Conservation (phyloP, 2,888 invertebrate species). For the Noctuana brunneofusca region DNA sequence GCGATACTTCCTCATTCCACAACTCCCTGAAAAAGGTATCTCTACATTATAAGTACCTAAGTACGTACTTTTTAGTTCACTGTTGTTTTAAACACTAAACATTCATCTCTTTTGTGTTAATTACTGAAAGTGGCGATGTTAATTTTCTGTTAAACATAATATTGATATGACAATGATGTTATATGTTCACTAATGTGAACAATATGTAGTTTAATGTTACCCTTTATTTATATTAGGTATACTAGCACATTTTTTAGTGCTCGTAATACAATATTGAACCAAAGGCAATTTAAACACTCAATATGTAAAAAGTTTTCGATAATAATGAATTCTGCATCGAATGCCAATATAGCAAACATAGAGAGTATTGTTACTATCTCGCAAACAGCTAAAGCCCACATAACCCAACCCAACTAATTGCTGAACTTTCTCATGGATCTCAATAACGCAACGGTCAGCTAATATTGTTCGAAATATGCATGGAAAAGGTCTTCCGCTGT, state of each 20-base stretch:
- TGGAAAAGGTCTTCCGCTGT: slow-evolving; percentile 65
- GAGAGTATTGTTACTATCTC: slow-evolving; percentile 4
- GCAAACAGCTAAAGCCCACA: slow-evolving; percentile 40
- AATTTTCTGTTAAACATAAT: too few species aligned
- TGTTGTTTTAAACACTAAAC: slow-evolving; percentile 29
- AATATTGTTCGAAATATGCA: slow-evolving; percentile 76
- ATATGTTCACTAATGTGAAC: too few species aligned
- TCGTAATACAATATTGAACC: not conserved
- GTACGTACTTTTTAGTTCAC: slow-evolving; percentile 22
- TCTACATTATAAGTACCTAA: not conserved
- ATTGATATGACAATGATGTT: too few species aligned
- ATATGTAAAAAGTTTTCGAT: slow-evolving; percentile 2
- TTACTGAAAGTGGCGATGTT: too few species aligned
- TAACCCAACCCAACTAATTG: slow-evolving; percentile 59
- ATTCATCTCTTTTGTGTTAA: slow-evolving; percentile 20
- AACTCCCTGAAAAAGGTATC: slow-evolving; percentile 26
- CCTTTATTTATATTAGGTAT: not conserved
- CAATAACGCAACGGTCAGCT: slow-evolving; percentile 68
- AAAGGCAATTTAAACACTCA: not conserved
- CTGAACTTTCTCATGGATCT: slow-evolving; percentile 62
- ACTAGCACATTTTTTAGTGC: not conserved
- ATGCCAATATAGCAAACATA: slow-evolving; percentile 12
- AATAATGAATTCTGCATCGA: slow-evolving; percentile 4
- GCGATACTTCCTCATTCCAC: slow-evolving; percentile 47
- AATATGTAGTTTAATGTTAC: not conserved